phyloP scores from a whole-genome alignment of 2,113 vertebrate genomes.

The Heloderma charlesbogerti region DNA sequence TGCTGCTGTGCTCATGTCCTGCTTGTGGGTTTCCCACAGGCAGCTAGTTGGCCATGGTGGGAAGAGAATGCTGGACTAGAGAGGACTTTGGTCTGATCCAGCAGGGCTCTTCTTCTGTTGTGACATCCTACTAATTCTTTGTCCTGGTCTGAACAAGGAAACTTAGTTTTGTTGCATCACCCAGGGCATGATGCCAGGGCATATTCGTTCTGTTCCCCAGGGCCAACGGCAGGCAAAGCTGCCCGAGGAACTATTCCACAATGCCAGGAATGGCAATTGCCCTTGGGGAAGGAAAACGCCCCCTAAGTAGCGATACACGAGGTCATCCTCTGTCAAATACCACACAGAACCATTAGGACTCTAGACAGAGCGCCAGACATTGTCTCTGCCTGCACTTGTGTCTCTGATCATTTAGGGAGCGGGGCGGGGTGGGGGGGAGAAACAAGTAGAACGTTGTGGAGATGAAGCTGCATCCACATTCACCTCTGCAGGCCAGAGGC shows the following conservation, averaged over 20 bases:
- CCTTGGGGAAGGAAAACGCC: neutral
- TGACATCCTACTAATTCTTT: too few relatives aligned
- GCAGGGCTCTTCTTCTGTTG: too few relatives aligned
- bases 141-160: neutral
- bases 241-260: too few relatives aligned
- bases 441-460: neutral
- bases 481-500: neutral
- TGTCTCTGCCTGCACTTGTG: neutral
- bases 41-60: too few relatives aligned
- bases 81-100: too few relatives aligned
- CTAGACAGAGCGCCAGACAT: neutral
- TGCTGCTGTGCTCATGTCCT: too few relatives aligned
- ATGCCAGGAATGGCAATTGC: neutral
- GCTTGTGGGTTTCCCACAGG: too few relatives aligned
- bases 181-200: neutral
- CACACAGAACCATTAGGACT: neutral
- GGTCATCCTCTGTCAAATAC: neutral
- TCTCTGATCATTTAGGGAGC: neutral
- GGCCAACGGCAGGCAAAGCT: neutral
- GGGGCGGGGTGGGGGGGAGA: neutral
- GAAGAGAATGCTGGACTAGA: too few relatives aligned
- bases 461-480: too few relatives aligned
- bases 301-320: rapidly evolving
- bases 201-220: too few relatives aligned
- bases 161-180: neutral